phyloP scores from a whole-genome alignment of 1,140 invertebrate species.

The Platorchestia sp. region DNA sequence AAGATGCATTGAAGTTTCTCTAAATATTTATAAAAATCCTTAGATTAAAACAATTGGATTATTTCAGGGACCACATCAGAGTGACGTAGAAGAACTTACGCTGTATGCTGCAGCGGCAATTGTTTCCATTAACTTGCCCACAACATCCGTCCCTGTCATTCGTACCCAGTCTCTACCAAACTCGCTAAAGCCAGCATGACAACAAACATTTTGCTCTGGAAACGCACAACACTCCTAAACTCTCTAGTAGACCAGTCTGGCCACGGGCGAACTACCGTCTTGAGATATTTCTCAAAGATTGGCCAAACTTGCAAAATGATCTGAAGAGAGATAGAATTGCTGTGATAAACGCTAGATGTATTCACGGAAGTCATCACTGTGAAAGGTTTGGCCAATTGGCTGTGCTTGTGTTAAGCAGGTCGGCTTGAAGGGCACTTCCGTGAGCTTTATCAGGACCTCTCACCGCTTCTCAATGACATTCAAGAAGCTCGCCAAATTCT shows the following conservation, averaged over 20 bases:
- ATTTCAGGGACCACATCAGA: too few species aligned
- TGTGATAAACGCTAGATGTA: background rate
- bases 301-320: background rate
- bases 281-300: background rate
- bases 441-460: background rate
- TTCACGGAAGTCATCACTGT: background rate
- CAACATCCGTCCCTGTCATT: background rate
- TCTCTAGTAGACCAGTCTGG: background rate
- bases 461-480: background rate
- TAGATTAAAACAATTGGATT: too few species aligned
- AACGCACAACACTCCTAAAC: background rate
- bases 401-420: background rate
- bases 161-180: background rate
- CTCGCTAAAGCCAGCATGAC: background rate
- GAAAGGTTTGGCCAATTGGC: background rate
- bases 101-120: too few species aligned
- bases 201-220: background rate
- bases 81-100: too few species aligned
- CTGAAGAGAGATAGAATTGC: background rate
- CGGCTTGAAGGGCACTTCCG: background rate
- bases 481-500: background rate
- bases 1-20: too few species aligned
- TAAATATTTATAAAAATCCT: too few species aligned
- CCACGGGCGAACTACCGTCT: background rate
- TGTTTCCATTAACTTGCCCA: background rate